A percentile compares a stretch with the other conserved stretches of the same genome.
Conservation (phyloP, 2,888 invertebrate genomes). For the Limnephilus rhombicus region DNA sequence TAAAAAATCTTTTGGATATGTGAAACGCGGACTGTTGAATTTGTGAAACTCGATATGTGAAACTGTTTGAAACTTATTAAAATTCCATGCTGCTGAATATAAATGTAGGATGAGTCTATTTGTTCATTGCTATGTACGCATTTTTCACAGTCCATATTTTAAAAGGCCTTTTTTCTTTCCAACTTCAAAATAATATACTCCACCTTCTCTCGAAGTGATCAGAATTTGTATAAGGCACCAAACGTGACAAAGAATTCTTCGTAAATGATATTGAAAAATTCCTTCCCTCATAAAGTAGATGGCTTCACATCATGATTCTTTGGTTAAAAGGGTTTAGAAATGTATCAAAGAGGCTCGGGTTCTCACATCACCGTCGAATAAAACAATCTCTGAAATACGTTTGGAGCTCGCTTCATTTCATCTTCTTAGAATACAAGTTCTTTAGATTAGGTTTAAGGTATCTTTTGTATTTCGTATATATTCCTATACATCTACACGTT, state of each 20-base stretch:
- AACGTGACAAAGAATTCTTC: neutral
- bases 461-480: neutral
- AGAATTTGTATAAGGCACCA: neutral
- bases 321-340: neutral
- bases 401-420: neutral
- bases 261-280: conserved; percentile 1
- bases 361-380: neutral
- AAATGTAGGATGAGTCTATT: neutral
- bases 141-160: neutral
- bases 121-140: neutral
- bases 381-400: conserved; percentile 1
- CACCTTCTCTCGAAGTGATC: neutral
- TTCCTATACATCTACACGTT: too few species aligned
- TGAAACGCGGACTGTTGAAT: neutral
- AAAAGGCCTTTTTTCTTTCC: neutral
- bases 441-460: neutral
- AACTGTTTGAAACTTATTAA: neutral
- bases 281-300: neutral
- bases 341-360: neutral
- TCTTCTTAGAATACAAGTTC: neutral
- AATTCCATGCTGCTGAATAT: neutral
- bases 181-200: neutral
- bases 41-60: neutral
- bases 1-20: neutral
- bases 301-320: neutral